Evolutionary conservation across 92 coral and sea anemone genomes (phyloP), one percentile per base, ranked within the genome.

Genomic region (Phymanthus crucifer): DNA sequence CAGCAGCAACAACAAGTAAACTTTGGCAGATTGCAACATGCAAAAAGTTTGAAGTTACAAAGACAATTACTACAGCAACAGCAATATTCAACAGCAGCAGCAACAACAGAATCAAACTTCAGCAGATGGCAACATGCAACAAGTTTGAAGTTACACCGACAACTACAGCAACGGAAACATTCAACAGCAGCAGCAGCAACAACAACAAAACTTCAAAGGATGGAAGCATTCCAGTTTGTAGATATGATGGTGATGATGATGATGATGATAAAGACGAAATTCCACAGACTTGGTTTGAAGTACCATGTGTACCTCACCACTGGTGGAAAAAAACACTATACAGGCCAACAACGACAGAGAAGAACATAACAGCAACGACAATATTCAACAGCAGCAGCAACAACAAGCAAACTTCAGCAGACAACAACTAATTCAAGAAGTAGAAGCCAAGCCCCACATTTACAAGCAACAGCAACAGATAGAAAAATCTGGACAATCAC

Each of bases 221-320:
- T 70, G 3, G 23, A 23, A 29, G 13, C 74, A 31, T 17, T 8
- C 64, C 19, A 48, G 36, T 36, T 73, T 37, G 31, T 14, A 36
- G 78, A 13, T 32, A 48, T 74, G 66, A 46, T 26, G 78, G 48
- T 43, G 78, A 74, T 74, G 77, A 48, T 12, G 19, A 61, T 8
- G 29, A 61, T 21, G n/a, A n/a, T 54, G 68, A 61, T 61, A 34
- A 61, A 26, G 68, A 61, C 3, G 34, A n/a, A 61, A 24, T 61
- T 61, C 68, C 34, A 29, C 12, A 7, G 26, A 4, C 13, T 18
- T 33, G 26, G 27, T n/a, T n/a, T n/a, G 0, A 6, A 24, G 29
- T 26, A 61, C 3, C 34, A 61, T 34, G 29, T 11, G 11, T 61
- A 27, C 4, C 29, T 31, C 23, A 6, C n/a, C n/a, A n/a, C n/a